Base-by-base conservation (phyloP, 2,113 vertebrate species). In the Catharus minimus region DNA sequence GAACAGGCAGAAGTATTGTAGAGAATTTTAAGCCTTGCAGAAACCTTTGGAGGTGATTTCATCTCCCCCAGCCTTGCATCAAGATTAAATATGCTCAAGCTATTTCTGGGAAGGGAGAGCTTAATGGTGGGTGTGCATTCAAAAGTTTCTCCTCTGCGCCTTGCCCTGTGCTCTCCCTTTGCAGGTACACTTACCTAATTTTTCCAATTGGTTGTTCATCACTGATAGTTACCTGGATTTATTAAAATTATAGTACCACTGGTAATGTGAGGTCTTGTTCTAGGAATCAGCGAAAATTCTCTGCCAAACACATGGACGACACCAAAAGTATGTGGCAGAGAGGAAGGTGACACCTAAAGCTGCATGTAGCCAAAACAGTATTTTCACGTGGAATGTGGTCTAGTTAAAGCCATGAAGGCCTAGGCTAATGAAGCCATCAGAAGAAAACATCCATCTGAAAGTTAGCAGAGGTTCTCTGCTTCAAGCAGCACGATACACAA, bases 201-300 rank as follows among this genome's bases (percentile, higher is more conserved):
- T 55, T 73, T 72, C 6, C 16, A 9, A 0, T 5, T 47, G 19
- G 7, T 28, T 0, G 0, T 61, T 83, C 7, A 4, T 62, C 0
- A 0, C 43, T 43, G 64, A 19, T 43, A 7, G 36, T 71, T 38
- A 38, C 8, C 19, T 38, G 3, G 7, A 1, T 53, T 86, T 71
- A 7, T 5, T 33, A 33, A 62, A 77, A 82, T 33, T 27, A 33
- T 3, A 7, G 11, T 30, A 27, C 11, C 2, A 0, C 4, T 44
- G 22, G 2, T 44, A 76, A 20, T 7, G 4, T 2, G 11, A 62
- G 14, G 10, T 33, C 23, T 65, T 17, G 5, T 23, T 13, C 0
- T 13, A 33, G 38, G 43, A 47, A 39, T 27, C 7, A 22, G 1
- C 0, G 0, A 4, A 33, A 44, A 22, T 61, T 77, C 19, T 69